Evolutionary conservation across 2,888 invertebrate species (phyloP), one percentile per base, ranked within the genome.

Genomic region (Meghimatium bilineatum): DNA sequence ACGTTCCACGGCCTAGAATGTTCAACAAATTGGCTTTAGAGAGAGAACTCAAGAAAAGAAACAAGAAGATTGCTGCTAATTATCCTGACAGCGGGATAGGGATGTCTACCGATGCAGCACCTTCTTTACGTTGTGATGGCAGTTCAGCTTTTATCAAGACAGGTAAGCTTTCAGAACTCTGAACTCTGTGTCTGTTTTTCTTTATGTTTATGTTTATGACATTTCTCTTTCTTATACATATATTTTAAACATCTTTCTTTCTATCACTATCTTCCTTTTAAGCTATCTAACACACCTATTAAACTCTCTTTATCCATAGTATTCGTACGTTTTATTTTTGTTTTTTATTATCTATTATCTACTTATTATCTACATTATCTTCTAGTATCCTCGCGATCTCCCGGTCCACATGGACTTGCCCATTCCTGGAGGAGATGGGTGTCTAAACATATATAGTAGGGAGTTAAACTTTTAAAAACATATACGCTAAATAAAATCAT

Each of bases 11-110:
- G 79, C 87, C 88, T 8, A 77, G 85, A 67, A 86, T 87, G 87
- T 86, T 88, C 77, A 86, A 86, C 80, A 88, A 86, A 71, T 72
- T 88, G 52, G 87, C 86, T 26, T 82, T 91, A 56, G 91, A 92
- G 81, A 89, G 91, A 82, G 91, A 92, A 80, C 87, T 92, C 52
- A 83, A 86, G 38, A 87, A 89, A 29, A 83, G 89, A 56, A 89
- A 90, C 85, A 87, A 89, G 75, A 90, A 90, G 86, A 90, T 88
- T 23, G 86, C 89, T 34, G 90, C 91, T 49, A 91, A 90, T 81
- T 92, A 93, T 86, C 92, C 92, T 0, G 93, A 93, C 88, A 92
- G 92, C 85, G 93, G 93, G 8, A 90, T 92, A 17, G 91, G 92
- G 10, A 90, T 91, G 90, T 82, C 90, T 0, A 87, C 87, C 60